Percentiles rank a stretch among this genome's conserved stretches.
These are phyloP conservation scores for Acrocephalus arundinaceus DNA, from an alignment of 2,113 vertebrate species.

Conservation along the genomic window DNA sequence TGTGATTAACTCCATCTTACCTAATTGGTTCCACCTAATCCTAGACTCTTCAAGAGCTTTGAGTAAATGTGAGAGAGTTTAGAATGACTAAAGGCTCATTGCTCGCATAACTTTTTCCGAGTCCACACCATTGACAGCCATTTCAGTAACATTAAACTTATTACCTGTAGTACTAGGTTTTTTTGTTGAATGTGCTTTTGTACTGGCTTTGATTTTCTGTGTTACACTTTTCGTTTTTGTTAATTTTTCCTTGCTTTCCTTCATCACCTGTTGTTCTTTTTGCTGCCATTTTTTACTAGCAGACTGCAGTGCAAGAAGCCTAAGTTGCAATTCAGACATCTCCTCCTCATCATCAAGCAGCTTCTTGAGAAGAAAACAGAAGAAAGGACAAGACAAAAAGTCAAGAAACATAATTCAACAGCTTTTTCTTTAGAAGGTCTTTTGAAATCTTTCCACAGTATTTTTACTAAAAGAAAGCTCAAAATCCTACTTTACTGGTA, in stretches of 20 bases:
- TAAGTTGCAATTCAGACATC: conserved; percentile 93
- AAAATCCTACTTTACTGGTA: not conserved
- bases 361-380: conserved; percentile 65
- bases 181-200: conserved; percentile 78
- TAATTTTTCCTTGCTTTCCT: conserved; percentile 92
- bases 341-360: conserved; percentile 91
- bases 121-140: not conserved
- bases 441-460: not conserved
- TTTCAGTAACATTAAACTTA: conserved; percentile 2
- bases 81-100: not conserved
- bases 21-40: not conserved
- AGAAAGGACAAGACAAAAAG: not conserved
- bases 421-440: not conserved
- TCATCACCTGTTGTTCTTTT: conserved; percentile 96
- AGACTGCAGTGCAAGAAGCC: conserved; percentile 94
- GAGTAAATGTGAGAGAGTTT: not conserved
- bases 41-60: not conserved
- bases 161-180: conserved; percentile 82
- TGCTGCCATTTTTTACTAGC: conserved; percentile 99
- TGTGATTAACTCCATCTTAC: not conserved
- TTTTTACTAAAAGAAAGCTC: not conserved
- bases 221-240: conserved; percentile 77
- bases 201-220: conserved; percentile 75
- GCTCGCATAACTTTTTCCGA: not conserved
- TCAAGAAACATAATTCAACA: not conserved